Base-by-base conservation (phyloP, 2,797 vertebrate species). In the Crenuchus spilurus region DNA sequence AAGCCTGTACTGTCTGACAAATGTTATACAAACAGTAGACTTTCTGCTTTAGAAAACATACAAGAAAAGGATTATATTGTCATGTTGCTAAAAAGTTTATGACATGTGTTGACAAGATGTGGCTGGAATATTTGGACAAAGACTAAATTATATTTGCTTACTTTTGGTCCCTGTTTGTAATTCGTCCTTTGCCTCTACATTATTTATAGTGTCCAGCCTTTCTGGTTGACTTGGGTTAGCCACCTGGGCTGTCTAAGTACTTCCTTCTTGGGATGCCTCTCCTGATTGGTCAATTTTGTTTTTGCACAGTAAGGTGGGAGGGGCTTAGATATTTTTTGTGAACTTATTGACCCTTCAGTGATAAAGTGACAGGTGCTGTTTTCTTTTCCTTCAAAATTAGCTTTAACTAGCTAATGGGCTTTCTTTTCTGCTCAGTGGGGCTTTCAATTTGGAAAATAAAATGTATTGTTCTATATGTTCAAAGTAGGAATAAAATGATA, bases 231-330 rank as follows among this genome's bases (percentile, higher is more conserved):
- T 60, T 18, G 52, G 28, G 52, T 55, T 26, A 54, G 51, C 52
- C 52, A 55, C 52, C 52, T 55, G 52, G 33, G 41, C 58, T 14
- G 35, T 41, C 33, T 20, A 31, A 20, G 3, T 11, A 13, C 31
- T 31, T 28, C 31, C 20, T 26, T 30, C 24, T 28, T 24, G 58
- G 28, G 20, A 61, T 22, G 16, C 26, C 4, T 49, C 14, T 6
- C 3, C 72, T 65, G 33, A n/a, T 7, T 41, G 58, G 4, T 11
- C 39, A 13, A 58, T 13, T 54, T n/a, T 58, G 6, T 46, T 30
- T 42, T 57, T 74, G 78, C 63, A 79, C 57, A 33, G 18, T 33
- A 11, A 31, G 2, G 11, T 24, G 60, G 26, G 18, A 18, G 13
- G 39, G 60, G 39, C 24, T 44, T 44, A n/a, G 37, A 4, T 9